Evolutionary conservation across 2,113 vertebrate species (phyloP).

Genomic region (Otocyon megalotis): DNA sequence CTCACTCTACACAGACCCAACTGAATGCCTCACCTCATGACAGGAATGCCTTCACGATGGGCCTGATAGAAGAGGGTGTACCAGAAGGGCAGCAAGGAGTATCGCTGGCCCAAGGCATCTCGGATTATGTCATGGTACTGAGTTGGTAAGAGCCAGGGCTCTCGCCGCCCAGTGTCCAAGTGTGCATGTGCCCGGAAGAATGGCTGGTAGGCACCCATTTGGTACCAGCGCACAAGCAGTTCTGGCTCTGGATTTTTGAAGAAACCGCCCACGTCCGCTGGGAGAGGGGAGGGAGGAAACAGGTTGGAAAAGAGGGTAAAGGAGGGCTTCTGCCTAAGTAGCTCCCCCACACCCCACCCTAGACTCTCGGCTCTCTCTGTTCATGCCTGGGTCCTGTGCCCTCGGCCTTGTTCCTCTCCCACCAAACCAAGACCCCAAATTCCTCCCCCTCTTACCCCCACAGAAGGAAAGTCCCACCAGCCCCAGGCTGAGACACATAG

Average conservation of each 20-base stretch:
- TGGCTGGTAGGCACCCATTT: constrained; percentile 94
- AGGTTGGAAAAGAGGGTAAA: background rate
- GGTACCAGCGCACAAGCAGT: constrained; percentile 96
- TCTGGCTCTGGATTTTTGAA: constrained; percentile 93
- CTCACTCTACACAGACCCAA: background rate
- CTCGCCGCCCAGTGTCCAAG: constrained; percentile 93
- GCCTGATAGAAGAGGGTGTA: constrained; percentile 93
- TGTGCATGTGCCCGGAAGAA: constrained; percentile 96
- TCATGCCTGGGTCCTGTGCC: background rate
- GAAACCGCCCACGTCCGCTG: constrained; percentile 95
- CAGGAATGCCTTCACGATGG: constrained; percentile 88
- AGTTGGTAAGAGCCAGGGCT: constrained; percentile 94
- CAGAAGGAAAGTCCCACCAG: constrained; percentile 94
- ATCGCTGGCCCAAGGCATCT: constrained; percentile 90
- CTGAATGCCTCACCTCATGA: constrained; percentile 90
- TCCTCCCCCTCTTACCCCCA: constrained; percentile 88
- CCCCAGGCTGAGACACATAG: constrained; percentile 94
- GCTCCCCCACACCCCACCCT: background rate
- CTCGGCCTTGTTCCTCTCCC: background rate
- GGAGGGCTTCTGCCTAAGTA: background rate
- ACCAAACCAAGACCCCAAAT: background rate
- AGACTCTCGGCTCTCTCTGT: background rate
- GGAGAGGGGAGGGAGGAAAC: background rate
- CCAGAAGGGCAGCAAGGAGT: constrained; percentile 94
- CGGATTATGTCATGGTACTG: constrained; percentile 91